Evolutionary conservation across 2,888 invertebrate species (phyloP), one percentile per base, ranked within the genome.

Genomic region (Aleiodes testaceus): DNA sequence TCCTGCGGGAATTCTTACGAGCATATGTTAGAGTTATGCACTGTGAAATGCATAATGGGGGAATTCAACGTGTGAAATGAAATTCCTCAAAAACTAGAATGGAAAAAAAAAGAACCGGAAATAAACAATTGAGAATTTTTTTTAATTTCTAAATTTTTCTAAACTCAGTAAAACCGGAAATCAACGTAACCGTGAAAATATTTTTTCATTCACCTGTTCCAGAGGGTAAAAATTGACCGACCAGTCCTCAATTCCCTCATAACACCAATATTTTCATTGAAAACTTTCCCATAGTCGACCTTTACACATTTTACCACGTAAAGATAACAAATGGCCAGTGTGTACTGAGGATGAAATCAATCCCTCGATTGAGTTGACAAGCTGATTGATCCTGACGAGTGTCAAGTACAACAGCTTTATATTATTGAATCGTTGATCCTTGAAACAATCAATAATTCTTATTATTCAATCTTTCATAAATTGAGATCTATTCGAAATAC

Each of bases 31-130:
- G 80, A 82, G 81, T 85, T 83, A 82, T 84, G 81, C 80, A 75
- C 82, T 85, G 86, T 85, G 85, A 85, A 86, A 85, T 84, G 84
- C 79, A 79, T 86, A 85, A 85, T 83, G 79, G 74, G 76, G 77
- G 72, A 69, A 67, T 73, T 72, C 55, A 66, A 20, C 44, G 36
- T 11, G 22, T 42, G 59, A 55, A 30, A 55, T 14, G 2, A 14
- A 59, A 14, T 42, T 45, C 22, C 14, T 45, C 9, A 52, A 30
- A 69, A 18, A 67, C 55, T n/a, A n/a, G 42, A 50, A 61, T 16
- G 47, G 61, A 52, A 59, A 64, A 36, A 55, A 26, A 26, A 26
- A 26, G 12, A 55, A 22, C 30, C 18, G 14, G 42, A 16, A 11
- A n/a, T 14, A 2, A 30, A 61, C 18, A 18, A 11, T 9, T 12